Conservation (phyloP, 2,797 vertebrate genomes). For the Rhinoraja longicauda region DNA sequence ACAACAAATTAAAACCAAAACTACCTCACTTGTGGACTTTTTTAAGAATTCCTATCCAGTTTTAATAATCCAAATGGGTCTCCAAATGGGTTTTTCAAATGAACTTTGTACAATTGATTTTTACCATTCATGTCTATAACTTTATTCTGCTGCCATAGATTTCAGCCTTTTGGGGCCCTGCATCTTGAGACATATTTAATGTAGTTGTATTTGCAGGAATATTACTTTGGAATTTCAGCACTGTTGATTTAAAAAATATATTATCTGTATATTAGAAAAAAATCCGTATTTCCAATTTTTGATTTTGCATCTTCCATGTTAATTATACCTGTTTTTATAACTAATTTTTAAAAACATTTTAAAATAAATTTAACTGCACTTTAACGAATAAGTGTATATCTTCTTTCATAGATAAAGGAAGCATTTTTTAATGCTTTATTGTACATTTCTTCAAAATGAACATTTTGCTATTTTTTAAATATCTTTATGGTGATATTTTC, state of each 20-base stretch:
- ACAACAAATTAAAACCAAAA: constrained; percentile 1
- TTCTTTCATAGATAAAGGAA: background rate
- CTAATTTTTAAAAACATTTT: background rate
- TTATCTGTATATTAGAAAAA: background rate
- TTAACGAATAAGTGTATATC: background rate
- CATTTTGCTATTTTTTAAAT: background rate
- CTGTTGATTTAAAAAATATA: background rate
- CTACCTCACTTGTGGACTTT: background rate
- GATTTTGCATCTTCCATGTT: background rate
- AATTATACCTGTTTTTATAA: background rate
- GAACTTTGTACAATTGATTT: background rate
- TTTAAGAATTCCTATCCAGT: background rate
- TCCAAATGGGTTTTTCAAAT: background rate
- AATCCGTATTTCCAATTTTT: background rate
- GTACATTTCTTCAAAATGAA: background rate
- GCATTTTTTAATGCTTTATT: background rate
- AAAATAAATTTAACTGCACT: background rate
- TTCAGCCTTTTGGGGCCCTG: background rate
- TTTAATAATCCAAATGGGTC: constrained; percentile 12
- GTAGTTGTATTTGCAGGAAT: background rate
- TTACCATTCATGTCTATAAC: background rate
- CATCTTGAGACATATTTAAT: background rate
- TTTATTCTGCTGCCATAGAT: background rate
- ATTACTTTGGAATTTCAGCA: background rate
- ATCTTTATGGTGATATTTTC: background rate